phyloP scores from a whole-genome alignment of 2,113 vertebrate genomes.

The Rhodinocichla rosea region DNA sequence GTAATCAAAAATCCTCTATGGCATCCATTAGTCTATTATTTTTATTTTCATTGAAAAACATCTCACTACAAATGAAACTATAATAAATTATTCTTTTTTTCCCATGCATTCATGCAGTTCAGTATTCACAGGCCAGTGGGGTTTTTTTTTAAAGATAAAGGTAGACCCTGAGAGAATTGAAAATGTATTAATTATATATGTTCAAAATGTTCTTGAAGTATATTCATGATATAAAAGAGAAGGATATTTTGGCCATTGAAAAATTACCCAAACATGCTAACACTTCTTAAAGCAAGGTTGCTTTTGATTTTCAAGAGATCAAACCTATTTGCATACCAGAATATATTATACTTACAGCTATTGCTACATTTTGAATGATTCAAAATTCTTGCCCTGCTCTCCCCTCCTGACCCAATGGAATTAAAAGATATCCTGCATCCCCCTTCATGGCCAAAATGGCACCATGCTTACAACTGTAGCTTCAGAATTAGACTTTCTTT shows the following conservation, averaged over 20 bases:
- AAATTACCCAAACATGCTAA: not conserved
- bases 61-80: not conserved
- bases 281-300: not conserved
- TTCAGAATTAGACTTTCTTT: not conserved
- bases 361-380: not conserved
- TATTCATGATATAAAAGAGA: not conserved
- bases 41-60: not conserved
- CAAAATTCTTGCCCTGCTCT: not conserved
- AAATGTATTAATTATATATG: not conserved
- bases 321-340: not conserved
- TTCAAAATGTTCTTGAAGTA: not conserved
- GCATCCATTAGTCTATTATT: not conserved
- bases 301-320: not conserved
- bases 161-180: not conserved
- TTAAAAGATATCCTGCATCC: not conserved
- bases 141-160: not conserved
- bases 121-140: not conserved
- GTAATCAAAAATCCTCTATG: not conserved
- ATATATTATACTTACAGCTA: not conserved
- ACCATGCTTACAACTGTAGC: not conserved
- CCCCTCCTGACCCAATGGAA: not conserved
- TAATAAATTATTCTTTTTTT: not conserved
- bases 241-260: not conserved
- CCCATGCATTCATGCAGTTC: not conserved
- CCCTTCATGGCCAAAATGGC: not conserved